Evolutionary conservation across 1,140 invertebrate genomes (phyloP).

Genomic region (Micrasema longulum): DNA sequence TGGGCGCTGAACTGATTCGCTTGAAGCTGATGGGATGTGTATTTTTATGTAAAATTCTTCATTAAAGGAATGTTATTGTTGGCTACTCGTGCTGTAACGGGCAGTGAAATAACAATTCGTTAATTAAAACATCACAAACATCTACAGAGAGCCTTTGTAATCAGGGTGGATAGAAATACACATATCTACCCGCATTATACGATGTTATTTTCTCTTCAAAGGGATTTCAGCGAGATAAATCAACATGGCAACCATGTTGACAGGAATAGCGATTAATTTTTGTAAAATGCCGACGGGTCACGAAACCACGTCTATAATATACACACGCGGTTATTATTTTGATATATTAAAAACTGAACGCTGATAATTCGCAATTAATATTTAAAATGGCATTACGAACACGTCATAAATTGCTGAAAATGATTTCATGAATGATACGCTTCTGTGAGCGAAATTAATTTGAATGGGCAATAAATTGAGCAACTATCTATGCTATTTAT

Average conservation of each 20-base stretch:
- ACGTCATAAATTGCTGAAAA: too few relatives aligned
- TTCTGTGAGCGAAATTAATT: too few relatives aligned
- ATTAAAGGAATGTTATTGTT: too few relatives aligned
- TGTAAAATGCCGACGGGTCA: background rate
- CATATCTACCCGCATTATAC: background rate
- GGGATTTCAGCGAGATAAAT: conserved; percentile 34
- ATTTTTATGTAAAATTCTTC: too few relatives aligned
- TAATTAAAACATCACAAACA: conserved; percentile 31
- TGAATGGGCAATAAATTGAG: too few relatives aligned
- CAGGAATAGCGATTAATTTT: conserved; percentile 15
- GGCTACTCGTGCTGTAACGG: background rate
- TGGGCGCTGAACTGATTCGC: too few relatives aligned
- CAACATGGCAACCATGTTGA: conserved; percentile 18
- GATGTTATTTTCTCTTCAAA: conserved; percentile 6
- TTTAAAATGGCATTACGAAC: too few relatives aligned
- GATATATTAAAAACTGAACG: conserved; percentile 9
- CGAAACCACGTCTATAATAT: background rate
- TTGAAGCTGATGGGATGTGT: too few relatives aligned
- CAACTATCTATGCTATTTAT: too few relatives aligned
- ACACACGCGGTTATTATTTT: background rate
- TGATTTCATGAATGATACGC: too few relatives aligned
- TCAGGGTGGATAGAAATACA: background rate
- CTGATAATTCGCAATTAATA: conserved; percentile 12
- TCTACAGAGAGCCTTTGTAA: conserved; percentile 7
- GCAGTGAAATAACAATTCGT: conserved; percentile 15